These are phyloP conservation scores for Myripristis murdjan DNA, from an alignment of 2,797 vertebrate species.

Conservation along the genomic window DNA sequence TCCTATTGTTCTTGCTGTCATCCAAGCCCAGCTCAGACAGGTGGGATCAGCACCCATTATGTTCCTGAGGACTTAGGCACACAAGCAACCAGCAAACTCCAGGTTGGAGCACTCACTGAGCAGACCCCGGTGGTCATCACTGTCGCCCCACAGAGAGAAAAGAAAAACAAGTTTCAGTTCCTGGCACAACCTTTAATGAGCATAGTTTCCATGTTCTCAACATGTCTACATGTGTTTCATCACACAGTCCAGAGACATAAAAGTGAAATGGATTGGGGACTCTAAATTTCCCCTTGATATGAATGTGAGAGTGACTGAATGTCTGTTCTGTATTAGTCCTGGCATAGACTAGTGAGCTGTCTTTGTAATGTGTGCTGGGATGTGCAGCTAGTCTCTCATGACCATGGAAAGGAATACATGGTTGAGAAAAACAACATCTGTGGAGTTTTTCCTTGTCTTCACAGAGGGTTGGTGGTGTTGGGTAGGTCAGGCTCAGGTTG, in stretches of 20 bases:
- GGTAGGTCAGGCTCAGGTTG: no score
- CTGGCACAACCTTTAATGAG: no score
- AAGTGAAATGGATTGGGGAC: not conserved
- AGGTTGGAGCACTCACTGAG: constrained; percentile 51
- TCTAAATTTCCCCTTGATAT: not conserved
- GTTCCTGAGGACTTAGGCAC: constrained; percentile 71
- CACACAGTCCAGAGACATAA: no score
- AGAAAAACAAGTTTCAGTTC: not conserved
- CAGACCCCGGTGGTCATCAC: constrained; percentile 19
- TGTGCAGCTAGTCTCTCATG: not conserved
- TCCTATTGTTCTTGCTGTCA: constrained; percentile 66
- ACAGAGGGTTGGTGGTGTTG: no score
- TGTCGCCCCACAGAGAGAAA: not conserved
- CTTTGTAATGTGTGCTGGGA: not conserved
- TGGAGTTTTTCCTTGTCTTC: no score
- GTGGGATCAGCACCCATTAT: constrained; percentile 76
- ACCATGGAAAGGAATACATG: constrained; percentile 5
- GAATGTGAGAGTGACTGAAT: not conserved
- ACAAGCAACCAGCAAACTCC: constrained; percentile 55
- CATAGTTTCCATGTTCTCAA: no score
- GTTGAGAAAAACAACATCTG: not conserved
- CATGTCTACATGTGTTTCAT: no score
- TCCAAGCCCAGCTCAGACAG: constrained; percentile 66
- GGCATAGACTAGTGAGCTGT: constrained; percentile 1
- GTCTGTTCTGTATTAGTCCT: constrained; percentile 5